Conservation (phyloP, 92 coral and sea anemone species). For the Porites rus region DNA sequence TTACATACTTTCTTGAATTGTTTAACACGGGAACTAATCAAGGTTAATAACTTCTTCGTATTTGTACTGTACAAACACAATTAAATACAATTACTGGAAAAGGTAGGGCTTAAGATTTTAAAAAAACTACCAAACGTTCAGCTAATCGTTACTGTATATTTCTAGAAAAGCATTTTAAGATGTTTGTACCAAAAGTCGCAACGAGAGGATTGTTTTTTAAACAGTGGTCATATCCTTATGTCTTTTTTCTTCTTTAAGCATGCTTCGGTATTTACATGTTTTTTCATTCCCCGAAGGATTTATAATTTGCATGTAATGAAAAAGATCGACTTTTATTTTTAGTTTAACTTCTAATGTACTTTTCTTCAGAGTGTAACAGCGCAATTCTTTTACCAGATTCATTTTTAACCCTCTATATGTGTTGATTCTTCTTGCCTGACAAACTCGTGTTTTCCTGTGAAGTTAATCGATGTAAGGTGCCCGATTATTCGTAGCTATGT, state of each 20-base stretch:
- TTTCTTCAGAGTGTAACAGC: neutral
- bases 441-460: neutral
- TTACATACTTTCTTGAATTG: neutral
- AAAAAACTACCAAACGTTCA: too few species aligned
- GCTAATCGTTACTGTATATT: too few species aligned
- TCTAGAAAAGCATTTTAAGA: too few species aligned
- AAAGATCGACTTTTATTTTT: neutral
- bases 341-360: neutral
- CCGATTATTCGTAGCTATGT: neutral
- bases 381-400: neutral
- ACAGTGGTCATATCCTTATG: neutral
- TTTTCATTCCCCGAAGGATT: constrained; percentile 11
- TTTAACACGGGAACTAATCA: neutral
- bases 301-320: constrained; percentile 10
- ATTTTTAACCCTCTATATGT: neutral
- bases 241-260: too few species aligned
- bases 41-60: neutral
- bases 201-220: neutral
- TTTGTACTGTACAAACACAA: neutral
- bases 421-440: neutral
- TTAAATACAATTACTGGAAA: neutral
- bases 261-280: neutral
- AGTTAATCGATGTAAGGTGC: neutral
- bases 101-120: neutral
- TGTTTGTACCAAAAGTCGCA: too few species aligned